Evolutionary conservation across 2,888 invertebrate species (phyloP).

Genomic region (Nephrotoma flavescens): DNA sequence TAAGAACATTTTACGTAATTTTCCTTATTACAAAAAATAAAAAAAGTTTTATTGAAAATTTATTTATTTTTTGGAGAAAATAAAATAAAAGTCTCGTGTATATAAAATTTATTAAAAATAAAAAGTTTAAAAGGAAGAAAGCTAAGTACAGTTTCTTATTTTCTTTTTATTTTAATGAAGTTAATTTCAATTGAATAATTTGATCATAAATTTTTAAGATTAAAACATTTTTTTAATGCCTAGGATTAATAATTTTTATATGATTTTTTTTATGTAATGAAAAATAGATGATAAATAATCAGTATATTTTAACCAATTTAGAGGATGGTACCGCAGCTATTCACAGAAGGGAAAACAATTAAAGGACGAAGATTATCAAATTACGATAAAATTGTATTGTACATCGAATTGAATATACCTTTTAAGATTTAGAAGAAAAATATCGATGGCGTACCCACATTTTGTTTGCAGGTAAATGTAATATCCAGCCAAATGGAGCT

Average conservation of each 20-base stretch:
- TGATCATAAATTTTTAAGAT: not conserved
- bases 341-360: no score
- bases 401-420: no score
- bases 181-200: not conserved
- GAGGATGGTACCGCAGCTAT: no score
- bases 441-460: no score
- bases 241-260: not conserved
- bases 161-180: not conserved
- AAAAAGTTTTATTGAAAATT: not conserved
- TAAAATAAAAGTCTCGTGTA: not conserved
- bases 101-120: not conserved
- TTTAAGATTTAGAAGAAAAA: no score
- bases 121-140: not conserved
- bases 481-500: no score
- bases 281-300: not conserved
- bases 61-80: not conserved
- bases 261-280: not conserved
- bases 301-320: not conserved
- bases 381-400: no score
- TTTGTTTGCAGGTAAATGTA: no score
- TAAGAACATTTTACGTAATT: not conserved
- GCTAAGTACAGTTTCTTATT: not conserved
- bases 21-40: not conserved
- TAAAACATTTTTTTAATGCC: not conserved
- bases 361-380: no score